Evolutionary conservation across 2,888 invertebrate genomes (phyloP).

Genomic region (Eupithecia subfuscata): DNA sequence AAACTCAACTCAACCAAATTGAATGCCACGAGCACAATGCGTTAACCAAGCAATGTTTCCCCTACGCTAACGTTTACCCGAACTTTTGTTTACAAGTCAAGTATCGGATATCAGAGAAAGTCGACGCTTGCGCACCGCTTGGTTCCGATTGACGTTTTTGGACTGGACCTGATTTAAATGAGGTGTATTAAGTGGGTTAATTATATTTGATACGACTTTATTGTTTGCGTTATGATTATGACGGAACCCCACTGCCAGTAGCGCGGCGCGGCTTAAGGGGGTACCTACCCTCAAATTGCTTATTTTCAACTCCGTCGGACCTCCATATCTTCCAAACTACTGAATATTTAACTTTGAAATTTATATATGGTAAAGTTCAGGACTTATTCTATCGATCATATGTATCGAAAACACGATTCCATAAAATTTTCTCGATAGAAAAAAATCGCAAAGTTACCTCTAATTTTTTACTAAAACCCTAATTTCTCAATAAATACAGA

Average conservation of each 20-base stretch:
- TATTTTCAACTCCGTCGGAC: too few species aligned
- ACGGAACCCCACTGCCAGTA: background rate
- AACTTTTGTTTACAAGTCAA: constrained; percentile 7
- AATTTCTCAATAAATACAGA: too few species aligned
- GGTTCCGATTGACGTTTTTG: constrained; percentile 57
- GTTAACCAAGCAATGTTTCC: background rate
- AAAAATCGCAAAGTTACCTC: too few species aligned
- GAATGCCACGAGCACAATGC: background rate
- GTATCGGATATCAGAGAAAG: constrained; percentile 55
- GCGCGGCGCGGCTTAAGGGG: background rate
- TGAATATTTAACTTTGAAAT: too few species aligned
- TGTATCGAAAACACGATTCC: too few species aligned
- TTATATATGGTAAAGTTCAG: too few species aligned
- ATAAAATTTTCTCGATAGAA: too few species aligned
- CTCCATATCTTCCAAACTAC: too few species aligned
- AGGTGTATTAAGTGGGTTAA: constrained; percentile 19
- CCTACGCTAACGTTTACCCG: background rate
- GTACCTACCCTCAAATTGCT: too few species aligned
- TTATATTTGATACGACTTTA: background rate
- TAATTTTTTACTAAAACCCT: too few species aligned
- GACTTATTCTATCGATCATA: too few species aligned
- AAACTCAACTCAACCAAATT: background rate
- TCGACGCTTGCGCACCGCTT: constrained; percentile 46
- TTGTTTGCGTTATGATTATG: background rate
- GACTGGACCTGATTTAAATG: constrained; percentile 42